Conservation (phyloP, 2,113 vertebrate genomes). For the Corythornis cristatus region DNA sequence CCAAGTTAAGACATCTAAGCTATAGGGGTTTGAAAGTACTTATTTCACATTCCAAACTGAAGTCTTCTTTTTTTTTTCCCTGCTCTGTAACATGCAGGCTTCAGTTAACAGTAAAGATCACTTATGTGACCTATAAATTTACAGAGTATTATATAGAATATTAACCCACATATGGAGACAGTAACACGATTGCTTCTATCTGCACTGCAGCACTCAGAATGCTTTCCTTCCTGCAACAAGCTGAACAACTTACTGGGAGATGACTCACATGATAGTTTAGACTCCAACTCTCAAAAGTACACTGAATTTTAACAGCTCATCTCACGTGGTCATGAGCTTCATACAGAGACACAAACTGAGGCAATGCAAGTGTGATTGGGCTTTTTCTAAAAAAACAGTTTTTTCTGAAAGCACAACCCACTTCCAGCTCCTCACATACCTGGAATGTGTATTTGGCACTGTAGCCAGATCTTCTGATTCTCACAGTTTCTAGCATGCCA, state of each 20-base stretch:
- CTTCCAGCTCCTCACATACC: slow-evolving; percentile 69
- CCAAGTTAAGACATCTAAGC: neutral
- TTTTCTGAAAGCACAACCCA: neutral
- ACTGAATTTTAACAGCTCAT: neutral
- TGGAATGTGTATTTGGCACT: slow-evolving; percentile 97
- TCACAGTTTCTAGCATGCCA: slow-evolving; percentile 96
- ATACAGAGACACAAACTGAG: neutral
- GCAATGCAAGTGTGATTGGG: accelerated
- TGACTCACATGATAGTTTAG: neutral
- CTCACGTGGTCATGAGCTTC: neutral
- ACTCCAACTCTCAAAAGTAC: neutral
- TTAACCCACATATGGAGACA: neutral
- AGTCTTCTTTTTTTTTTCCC: neutral
- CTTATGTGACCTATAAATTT: neutral
- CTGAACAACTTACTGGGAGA: neutral
- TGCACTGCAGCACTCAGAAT: neutral
- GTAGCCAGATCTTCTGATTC: slow-evolving; percentile 95
- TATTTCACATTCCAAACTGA: neutral
- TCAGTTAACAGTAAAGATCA: neutral
- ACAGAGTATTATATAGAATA: neutral
- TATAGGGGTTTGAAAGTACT: neutral
- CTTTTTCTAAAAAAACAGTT: neutral
- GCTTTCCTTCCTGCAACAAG: neutral
- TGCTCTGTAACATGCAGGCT: neutral
- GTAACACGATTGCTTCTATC: accelerated